Base-by-base conservation (phyloP, 2,888 invertebrate species). In the Epirrhoe tristata region DNA sequence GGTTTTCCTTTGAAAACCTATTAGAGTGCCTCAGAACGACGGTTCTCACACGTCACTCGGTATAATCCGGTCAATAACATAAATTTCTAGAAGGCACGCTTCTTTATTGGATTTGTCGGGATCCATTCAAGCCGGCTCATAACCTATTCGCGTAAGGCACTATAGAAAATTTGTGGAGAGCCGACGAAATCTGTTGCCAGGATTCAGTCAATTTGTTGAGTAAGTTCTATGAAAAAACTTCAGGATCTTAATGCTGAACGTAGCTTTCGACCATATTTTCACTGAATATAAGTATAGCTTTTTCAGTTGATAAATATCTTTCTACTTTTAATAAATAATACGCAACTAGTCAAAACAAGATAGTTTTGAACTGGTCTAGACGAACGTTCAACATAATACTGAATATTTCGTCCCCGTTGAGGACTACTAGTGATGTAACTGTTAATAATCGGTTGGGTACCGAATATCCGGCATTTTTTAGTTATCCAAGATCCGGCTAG, bases 1-100 rank as follows among this genome's bases (percentile, higher is more conserved):
- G 32, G 51, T 58, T 55, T 67, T 58, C 34, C 54, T 43, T 12
- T 43, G 51, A 34, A 24, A 46, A 17, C 2, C 24, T 31, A 55
- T 43, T 46, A 5, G 14, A 58, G 58, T 66, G 61, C 36, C n/a
- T 24, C 12, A 51, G 59, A 50, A 34, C 31, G n/a, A 14, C 36
- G 32, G 54, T 81, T 85, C 84, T 87, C 85, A 80, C 87, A 87
- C 87, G 90, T 90, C 90, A 89, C 82, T 85, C 82, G 81, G 80
- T 83, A 90, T 90, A 91, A 90, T 89, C 87, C 88, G 90, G 89
- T 89, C 90, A 91, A 90, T 91, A 90, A 90, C 90, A 91, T 91
- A 91, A 89, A 90, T 90, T 90, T 90, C 84, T 89, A 83, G 78
- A 82, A 86, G 85, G 85, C 87, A 86, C 80, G 85, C 81, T 85